These are phyloP conservation scores for Gallinago jamesoni DNA, from an alignment of 2,113 vertebrate species.

Conservation along the genomic window DNA sequence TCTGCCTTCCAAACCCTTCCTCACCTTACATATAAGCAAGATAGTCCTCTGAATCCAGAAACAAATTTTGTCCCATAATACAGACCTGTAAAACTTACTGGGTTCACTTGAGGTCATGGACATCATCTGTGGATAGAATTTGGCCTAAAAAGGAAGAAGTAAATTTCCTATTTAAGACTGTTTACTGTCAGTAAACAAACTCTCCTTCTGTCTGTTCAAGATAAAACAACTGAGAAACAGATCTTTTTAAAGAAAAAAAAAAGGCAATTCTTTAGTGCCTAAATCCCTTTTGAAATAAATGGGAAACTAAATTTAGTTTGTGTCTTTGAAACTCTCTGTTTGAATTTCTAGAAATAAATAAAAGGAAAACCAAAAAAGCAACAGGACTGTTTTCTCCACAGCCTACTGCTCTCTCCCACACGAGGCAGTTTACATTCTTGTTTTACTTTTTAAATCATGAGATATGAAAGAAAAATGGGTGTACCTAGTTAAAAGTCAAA, in stretches of 20 bases:
- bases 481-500: background rate
- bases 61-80: background rate
- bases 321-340: background rate
- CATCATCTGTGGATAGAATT: background rate
- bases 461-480: background rate
- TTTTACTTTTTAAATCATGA: background rate
- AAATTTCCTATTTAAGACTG: background rate
- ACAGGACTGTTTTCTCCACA: background rate
- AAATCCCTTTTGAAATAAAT: background rate
- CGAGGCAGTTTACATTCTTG: background rate
- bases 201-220: background rate
- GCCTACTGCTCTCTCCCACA: background rate
- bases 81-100: background rate
- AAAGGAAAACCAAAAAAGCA: background rate
- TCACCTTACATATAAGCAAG: background rate
- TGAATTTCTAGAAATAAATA: background rate
- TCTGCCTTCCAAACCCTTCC: background rate
- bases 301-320: background rate
- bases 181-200: background rate
- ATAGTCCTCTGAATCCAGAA: background rate
- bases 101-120: background rate
- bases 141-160: background rate
- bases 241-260: background rate
- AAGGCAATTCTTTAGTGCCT: background rate
- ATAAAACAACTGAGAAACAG: background rate